Evolutionary conservation across 2,888 invertebrate genomes (phyloP), one percentile per base, ranked within the genome.

Genomic region (Rhabditoides inermis): DNA sequence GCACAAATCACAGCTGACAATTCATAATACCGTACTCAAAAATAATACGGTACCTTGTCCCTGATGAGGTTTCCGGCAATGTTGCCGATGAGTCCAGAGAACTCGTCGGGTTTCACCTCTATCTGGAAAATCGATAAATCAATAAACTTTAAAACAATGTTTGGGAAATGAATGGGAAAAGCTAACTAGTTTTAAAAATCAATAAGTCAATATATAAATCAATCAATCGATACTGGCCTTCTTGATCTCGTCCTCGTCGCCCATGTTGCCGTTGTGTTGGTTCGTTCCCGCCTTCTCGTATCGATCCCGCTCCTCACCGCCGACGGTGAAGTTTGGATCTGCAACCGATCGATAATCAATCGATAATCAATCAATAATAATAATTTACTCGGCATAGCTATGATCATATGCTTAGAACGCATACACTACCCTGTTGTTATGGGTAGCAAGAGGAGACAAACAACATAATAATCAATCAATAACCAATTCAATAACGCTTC

Each of bases 61-160:
- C 69, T 37, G 37, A 73, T 68, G 44, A 73, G 52, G 56, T 69
- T 69, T 2, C 73, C 71, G 35, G 72, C 73, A 44, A 73, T 61
- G 51, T 57, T 70, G 7, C 73, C 74, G 39, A 73, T 74, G 18
- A 73, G 59, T 27, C 73, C 73, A 53, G 61, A 69, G 63, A 72
- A 72, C 37, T 72, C 68, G 30, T 68, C 61, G 20, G 56, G 60
- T 36, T 61, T 58, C 53, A 65, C 53, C 37, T 60, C 58, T 18
- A 68, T 55, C 58, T 58, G 32, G 4, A 49, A 26, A 46, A 35
- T n/a, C n/a, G n/a, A n/a, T n/a, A n/a, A n/a, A n/a, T n/a, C n/a
- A n/a, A n/a, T n/a, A n/a, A n/a, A n/a, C n/a, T n/a, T n/a, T n/a
- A n/a, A n/a, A n/a, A n/a, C n/a, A n/a, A n/a, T n/a, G n/a, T n/a